A percentile compares a stretch with the other conserved stretches of the same genome.
phyloP scores from a whole-genome alignment of 2,113 vertebrate species.

The Odontesthes bonariensis region DNA sequence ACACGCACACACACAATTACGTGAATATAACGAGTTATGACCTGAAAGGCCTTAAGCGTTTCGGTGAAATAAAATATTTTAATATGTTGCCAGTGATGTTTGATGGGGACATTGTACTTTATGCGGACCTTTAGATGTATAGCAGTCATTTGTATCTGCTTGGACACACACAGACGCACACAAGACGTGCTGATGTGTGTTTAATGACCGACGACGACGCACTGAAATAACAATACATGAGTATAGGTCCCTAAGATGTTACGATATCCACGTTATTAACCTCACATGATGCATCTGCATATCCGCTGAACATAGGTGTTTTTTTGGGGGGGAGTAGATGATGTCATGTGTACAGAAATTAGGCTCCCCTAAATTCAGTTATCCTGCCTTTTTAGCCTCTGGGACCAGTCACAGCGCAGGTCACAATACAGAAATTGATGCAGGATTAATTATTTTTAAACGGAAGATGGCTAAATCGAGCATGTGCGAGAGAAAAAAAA shows the following conservation, averaged over 20 bases:
- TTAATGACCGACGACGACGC: slow-evolving; percentile 40
- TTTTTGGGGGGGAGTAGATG: slow-evolving; percentile 33
- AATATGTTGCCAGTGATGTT: neutral
- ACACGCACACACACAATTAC: slow-evolving; percentile 37
- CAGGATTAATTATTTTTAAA: neutral
- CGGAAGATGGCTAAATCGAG: neutral
- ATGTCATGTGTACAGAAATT: slow-evolving; percentile 52
- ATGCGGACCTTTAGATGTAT: neutral
- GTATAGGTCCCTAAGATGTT: slow-evolving; percentile 1
- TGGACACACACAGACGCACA: neutral
- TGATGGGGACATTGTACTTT: neutral
- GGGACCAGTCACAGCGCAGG: neutral
- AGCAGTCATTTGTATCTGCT: neutral
- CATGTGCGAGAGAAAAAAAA: neutral
- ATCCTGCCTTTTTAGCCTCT: slow-evolving; percentile 33
- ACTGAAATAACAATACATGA: slow-evolving; percentile 20
- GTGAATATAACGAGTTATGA: neutral
- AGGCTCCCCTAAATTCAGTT: slow-evolving; percentile 29
- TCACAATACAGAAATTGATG: neutral
- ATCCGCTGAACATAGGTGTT: neutral
- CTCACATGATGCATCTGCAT: slow-evolving; percentile 10
- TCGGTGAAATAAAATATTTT: neutral
- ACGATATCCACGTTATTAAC: slow-evolving; percentile 10
- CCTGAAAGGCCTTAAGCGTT: neutral
- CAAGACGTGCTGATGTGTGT: slow-evolving; percentile 17